Evolutionary conservation across 2,888 invertebrate genomes (phyloP), one percentile per base, ranked within the genome.

Genomic region (Pterostichus madidus): DNA sequence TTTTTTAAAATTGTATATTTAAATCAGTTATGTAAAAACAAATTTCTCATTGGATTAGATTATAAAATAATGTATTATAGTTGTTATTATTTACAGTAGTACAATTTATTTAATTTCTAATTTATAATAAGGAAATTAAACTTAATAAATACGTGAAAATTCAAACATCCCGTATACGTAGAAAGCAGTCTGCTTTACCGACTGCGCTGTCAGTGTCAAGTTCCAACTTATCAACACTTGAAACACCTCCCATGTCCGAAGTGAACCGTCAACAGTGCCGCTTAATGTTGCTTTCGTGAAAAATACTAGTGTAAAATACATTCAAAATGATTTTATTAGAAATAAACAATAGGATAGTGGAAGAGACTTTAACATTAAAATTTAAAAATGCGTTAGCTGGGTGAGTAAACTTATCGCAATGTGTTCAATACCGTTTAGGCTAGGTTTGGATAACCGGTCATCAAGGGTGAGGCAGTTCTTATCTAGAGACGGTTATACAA

Each of bases 311-410:
- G 68, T 81, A 77, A 80, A 80, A 81, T 64, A 81, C 64, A 84
- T 81, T 86, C 87, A 92, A 88, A 88, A 98, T 98, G 98, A 98
- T 98, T 93, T 93, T 98, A 91, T 93, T 99, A 90, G 99, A 99
- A 94, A 98, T 98, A 92, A 97, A 99, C 93, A 99, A 99, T 93
- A 96, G 98, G 91, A 98, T 99, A 92, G 96, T 99, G 88, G 98
- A 98, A 93, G 99, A 99, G 92, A 97, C 98, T 84, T 93, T 99
- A 90, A 94, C 95, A 89, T 94, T 97, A 88, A 99, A 99, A 94
- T 98, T 98, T 92, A 96, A 95, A 92, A 98, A 98, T 94, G 97
- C 97, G 89, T 93, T 96, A 91, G 96, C 97, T 89, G 98, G 98
- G 99, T 99, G 92, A 94, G 96, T 94, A 71, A 64, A 61, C 49